These are phyloP conservation scores for Aphodius granarius DNA, from an alignment of 2,888 invertebrate species.

Conservation along the genomic window DNA sequence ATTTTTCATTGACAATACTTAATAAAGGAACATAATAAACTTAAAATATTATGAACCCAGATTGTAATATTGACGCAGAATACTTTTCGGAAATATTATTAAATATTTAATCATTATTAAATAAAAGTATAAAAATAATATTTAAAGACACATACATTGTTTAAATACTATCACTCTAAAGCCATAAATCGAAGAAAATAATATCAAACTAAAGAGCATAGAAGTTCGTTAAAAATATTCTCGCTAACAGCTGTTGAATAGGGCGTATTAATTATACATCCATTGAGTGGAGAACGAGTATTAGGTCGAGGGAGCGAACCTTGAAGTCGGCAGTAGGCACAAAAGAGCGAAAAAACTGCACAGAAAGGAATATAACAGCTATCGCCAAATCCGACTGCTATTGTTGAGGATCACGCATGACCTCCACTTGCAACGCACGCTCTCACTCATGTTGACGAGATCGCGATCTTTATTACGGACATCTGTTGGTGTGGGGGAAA, in stretches of 20 bases:
- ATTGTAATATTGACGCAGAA: too few species aligned
- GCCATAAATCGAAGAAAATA: background rate
- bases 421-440: slow-evolving; percentile 3
- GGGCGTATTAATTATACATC: background rate
- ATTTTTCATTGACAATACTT: too few species aligned
- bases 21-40: too few species aligned
- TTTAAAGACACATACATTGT: background rate
- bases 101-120: too few species aligned
- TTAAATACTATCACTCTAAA: background rate
- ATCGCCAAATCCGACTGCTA: slow-evolving; percentile 42
- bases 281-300: background rate
- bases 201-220: too few species aligned
- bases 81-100: too few species aligned
- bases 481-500: background rate
- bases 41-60: too few species aligned
- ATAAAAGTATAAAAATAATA: background rate
- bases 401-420: slow-evolving; percentile 47
- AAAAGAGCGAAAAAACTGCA: slow-evolving; percentile 32
- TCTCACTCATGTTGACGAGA: slow-evolving; percentile 3
- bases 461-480: background rate
- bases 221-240: background rate
- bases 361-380: slow-evolving; percentile 32
- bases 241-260: slow-evolving; percentile 14
- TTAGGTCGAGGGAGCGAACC: background rate
- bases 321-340: slow-evolving; percentile 23